Evolutionary conservation across 1,140 invertebrate species (phyloP).

Genomic region (Aphaenogaster ashmeadi): DNA sequence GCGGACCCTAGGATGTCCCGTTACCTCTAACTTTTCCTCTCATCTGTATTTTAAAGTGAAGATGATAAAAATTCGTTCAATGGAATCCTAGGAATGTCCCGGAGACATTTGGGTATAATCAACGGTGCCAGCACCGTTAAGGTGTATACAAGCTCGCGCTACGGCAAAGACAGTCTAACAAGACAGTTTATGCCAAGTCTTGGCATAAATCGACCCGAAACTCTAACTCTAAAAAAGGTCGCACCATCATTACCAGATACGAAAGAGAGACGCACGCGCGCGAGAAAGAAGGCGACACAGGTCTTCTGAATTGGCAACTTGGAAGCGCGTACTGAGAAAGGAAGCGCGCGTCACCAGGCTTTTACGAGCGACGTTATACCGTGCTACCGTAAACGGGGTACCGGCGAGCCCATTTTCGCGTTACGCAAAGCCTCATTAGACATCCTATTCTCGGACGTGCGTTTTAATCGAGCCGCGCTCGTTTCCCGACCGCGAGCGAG

Average conservation of each 20-base stretch:
- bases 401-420: constrained; percentile 71
- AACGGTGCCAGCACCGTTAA: not conserved
- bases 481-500: constrained; percentile 44
- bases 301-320: constrained; percentile 71
- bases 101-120: not conserved
- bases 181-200: constrained; percentile 25
- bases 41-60: not conserved
- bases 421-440: constrained; percentile 78
- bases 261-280: constrained; percentile 29
- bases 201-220: constrained; percentile 39
- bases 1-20: not conserved
- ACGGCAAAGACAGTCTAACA: constrained; percentile 35
- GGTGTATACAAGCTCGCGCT: not conserved
- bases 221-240: constrained; percentile 44
- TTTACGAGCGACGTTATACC: constrained; percentile 60
- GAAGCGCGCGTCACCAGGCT: constrained; percentile 40
- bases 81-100: not conserved
- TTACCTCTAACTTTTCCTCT: constrained; percentile 19
- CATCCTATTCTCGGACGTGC: constrained; percentile 75
- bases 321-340: constrained; percentile 69
- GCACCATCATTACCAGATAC: constrained; percentile 47
- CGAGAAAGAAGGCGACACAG: constrained; percentile 60
- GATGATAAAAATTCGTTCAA: constrained; percentile 3
- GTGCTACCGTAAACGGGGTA: constrained; percentile 72
- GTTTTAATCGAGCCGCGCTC: constrained; percentile 69